Percentiles rank a stretch among this genome's conserved stretches.
These are phyloP conservation scores for Drosophila bunnanda DNA, from an alignment of 2,888 invertebrate species.

Conservation along the genomic window DNA sequence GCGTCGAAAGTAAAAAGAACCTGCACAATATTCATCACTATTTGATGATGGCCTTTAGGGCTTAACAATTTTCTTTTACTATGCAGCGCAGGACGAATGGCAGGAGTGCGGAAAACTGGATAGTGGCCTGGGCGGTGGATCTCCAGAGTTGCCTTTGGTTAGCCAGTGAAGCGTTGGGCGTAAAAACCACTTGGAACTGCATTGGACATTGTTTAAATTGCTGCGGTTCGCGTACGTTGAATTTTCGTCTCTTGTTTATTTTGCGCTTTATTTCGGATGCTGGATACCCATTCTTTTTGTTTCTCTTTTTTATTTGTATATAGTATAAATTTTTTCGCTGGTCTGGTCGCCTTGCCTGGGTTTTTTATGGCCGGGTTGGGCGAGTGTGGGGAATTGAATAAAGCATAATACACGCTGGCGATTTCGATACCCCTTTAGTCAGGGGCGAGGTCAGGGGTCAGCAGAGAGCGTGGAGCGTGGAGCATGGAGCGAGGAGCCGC, in stretches of 20 bases:
- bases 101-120: constrained; percentile 1
- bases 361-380: constrained; percentile 51
- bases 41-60: constrained; percentile 65
- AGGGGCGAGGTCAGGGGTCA: constrained; percentile 35
- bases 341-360: constrained; percentile 26
- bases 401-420: constrained; percentile 56
- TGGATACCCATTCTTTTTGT: constrained; percentile 27
- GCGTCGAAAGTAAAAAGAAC: constrained; percentile 38
- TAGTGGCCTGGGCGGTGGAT: constrained; percentile 6
- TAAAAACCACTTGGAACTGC: constrained; percentile 71
- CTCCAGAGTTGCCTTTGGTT: constrained; percentile 36
- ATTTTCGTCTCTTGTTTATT: constrained; percentile 71
- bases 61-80: constrained; percentile 54
- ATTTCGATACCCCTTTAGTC: constrained; percentile 50
- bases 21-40: constrained; percentile 68
- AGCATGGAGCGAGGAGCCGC: background rate
- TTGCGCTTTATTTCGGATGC: constrained; percentile 62
- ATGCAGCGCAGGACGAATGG: constrained; percentile 42
- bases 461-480: constrained; percentile 6
- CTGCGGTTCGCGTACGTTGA: constrained; percentile 73
- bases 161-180: constrained; percentile 60
- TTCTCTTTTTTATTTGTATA: constrained; percentile 23
- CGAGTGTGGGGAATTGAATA: constrained; percentile 55
- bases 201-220: constrained; percentile 78
- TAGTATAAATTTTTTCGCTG: constrained; percentile 17